phyloP scores from a whole-genome alignment of 1,140 invertebrate genomes.

The Drosophila nebulosa region DNA sequence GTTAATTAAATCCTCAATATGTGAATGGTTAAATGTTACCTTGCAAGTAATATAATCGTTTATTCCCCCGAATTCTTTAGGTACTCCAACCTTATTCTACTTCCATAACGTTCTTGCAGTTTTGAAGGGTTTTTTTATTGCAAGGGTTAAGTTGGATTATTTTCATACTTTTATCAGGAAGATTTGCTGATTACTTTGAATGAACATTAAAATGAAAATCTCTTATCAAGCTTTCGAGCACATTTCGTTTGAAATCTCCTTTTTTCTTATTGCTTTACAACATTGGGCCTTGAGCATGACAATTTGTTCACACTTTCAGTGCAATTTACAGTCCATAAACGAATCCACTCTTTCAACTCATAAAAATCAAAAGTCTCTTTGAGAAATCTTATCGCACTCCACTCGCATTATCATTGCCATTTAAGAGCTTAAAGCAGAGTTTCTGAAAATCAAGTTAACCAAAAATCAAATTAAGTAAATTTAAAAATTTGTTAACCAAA shows the following conservation, averaged over 20 bases:
- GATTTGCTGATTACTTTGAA: too few species aligned
- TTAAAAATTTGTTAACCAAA: constrained; percentile 29
- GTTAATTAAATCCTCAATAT: too few species aligned
- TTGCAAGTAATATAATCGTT: too few species aligned
- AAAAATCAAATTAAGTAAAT: constrained; percentile 31
- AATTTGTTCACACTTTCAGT: constrained; percentile 41
- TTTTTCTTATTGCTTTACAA: constrained; percentile 3
- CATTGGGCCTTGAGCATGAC: constrained; percentile 21
- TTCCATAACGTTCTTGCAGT: too few species aligned
- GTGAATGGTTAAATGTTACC: too few species aligned
- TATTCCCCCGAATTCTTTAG: too few species aligned
- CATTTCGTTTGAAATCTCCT: not conserved
- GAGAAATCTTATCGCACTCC: constrained; percentile 66
- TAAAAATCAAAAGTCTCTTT: constrained; percentile 31
- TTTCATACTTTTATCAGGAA: too few species aligned
- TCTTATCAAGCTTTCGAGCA: too few species aligned
- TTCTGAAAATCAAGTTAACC: constrained; percentile 65
- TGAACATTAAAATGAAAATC: too few species aligned
- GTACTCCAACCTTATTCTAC: too few species aligned
- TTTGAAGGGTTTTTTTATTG: too few species aligned
- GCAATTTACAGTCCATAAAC: constrained; percentile 54
- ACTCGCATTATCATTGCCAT: constrained; percentile 48
- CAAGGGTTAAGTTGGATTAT: too few species aligned
- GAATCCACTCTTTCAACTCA: constrained; percentile 34
- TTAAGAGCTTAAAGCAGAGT: constrained; percentile 19